These are phyloP conservation scores for Nyleta sp. DNA, from an alignment of 2,888 invertebrate genomes.

Conservation along the genomic window DNA sequence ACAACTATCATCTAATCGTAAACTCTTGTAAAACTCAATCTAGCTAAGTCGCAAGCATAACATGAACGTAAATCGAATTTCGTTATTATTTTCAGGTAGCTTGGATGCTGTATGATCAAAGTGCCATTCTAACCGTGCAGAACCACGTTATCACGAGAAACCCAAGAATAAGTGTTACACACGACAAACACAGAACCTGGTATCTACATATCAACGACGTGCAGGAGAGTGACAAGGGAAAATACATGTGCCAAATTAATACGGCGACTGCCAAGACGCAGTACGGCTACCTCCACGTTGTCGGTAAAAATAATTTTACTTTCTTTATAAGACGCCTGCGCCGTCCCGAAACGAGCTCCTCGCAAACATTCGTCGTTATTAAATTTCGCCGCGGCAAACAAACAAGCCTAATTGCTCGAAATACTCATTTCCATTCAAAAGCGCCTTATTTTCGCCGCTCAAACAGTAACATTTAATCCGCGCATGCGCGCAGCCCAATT, in stretches of 20 bases:
- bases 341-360: too few species aligned
- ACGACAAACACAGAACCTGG: conserved; percentile 97
- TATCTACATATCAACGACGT: conserved; percentile 96
- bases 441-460: too few species aligned
- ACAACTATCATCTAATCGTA: conserved; percentile 9
- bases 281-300: conserved; percentile 95
- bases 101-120: conserved; percentile 98
- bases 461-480: too few species aligned
- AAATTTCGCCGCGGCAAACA: too few species aligned
- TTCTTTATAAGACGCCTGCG: neutral
- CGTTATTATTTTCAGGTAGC: conserved; percentile 88
- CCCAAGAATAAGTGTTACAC: conserved; percentile 95
- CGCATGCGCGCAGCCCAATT: too few species aligned
- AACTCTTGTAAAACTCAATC: conserved; percentile 10
- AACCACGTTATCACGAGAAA: conserved; percentile 97
- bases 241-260: conserved; percentile 98
- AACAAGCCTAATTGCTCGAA: too few species aligned
- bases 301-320: conserved; percentile 86
- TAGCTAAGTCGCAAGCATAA: conserved; percentile 11
- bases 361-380: too few species aligned
- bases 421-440: too few species aligned
- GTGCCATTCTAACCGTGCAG: conserved; percentile 95
- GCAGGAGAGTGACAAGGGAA: conserved; percentile 94
- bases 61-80: conserved; percentile 7
- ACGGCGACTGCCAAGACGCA: conserved; percentile 96